Evolutionary conservation across 2,888 invertebrate genomes (phyloP).

Genomic region (Drosophila meridionalis): DNA sequence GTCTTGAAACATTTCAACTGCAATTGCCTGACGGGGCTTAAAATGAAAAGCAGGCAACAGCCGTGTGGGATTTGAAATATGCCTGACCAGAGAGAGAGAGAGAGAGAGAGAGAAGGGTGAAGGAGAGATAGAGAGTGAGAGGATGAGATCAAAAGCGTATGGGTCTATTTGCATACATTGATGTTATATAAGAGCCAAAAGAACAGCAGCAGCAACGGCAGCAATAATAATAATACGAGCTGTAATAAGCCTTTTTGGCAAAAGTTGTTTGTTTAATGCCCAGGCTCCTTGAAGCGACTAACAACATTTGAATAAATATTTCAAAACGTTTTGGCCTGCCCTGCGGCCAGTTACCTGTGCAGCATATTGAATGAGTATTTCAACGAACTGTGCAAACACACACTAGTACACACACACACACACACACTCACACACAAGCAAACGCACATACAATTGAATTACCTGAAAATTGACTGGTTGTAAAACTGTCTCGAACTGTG

Average conservation of each 20-base stretch:
- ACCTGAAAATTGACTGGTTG: constrained; percentile 42
- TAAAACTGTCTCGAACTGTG: constrained; percentile 28
- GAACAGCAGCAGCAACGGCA: constrained; percentile 10
- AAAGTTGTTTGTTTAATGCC: constrained; percentile 45
- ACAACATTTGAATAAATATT: constrained; percentile 61
- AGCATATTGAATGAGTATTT: constrained; percentile 59
- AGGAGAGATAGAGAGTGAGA: background rate
- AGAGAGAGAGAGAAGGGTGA: background rate
- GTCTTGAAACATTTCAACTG: constrained; percentile 8
- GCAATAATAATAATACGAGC: constrained; percentile 5
- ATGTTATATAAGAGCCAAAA: constrained; percentile 34
- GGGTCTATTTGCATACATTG: constrained; percentile 54
- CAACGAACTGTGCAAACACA: constrained; percentile 32
- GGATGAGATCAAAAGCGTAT: constrained; percentile 50
- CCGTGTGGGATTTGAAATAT: constrained; percentile 5
- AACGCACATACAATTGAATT: constrained; percentile 40
- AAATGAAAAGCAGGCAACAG: constrained; percentile 17
- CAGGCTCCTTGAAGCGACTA: constrained; percentile 32
- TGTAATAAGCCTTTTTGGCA: constrained; percentile 39
- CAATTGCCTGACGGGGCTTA: constrained; percentile 3
- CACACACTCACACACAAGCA: background rate
- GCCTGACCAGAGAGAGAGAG: background rate
- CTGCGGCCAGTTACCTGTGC: constrained; percentile 46
- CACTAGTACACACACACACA: background rate
- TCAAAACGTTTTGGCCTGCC: constrained; percentile 35